These are phyloP conservation scores for Xiphorhynchus erythropygius DNA, from an alignment of 2,797 vertebrate genomes.

Conservation along the genomic window DNA sequence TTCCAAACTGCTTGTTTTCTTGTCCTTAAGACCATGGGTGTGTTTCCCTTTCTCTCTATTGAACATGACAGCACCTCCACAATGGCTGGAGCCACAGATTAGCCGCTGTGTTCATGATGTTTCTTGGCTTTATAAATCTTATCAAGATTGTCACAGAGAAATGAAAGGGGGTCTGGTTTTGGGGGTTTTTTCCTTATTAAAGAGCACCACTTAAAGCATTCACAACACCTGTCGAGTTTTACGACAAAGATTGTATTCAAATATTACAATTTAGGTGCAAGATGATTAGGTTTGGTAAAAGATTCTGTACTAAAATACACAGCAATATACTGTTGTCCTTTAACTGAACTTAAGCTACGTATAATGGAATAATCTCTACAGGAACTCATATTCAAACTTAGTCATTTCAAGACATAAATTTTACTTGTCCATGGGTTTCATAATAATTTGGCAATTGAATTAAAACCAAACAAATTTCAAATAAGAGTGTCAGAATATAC, in stretches of 20 bases:
- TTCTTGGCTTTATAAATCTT: neutral
- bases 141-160: neutral
- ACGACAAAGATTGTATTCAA: neutral
- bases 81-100: neutral
- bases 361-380: neutral
- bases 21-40: neutral
- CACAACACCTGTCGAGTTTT: neutral
- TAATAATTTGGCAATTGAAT: neutral
- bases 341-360: neutral
- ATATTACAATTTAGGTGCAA: neutral
- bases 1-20: neutral
- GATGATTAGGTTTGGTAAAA: neutral
- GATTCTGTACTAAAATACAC: neutral
- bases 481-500: neutral
- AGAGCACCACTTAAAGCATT: neutral
- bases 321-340: neutral
- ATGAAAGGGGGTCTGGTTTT: neutral
- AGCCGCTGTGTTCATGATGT: neutral
- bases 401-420: neutral
- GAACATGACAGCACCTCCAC: neutral
- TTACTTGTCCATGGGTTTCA: neutral
- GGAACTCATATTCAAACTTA: neutral
- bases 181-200: neutral
- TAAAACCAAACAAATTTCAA: neutral
- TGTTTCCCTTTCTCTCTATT: neutral